Percentiles rank a stretch among this genome's conserved stretches.
Evolutionary conservation across 2,888 invertebrate species (phyloP).

Genomic region (Pandemis cinnamomeana): DNA sequence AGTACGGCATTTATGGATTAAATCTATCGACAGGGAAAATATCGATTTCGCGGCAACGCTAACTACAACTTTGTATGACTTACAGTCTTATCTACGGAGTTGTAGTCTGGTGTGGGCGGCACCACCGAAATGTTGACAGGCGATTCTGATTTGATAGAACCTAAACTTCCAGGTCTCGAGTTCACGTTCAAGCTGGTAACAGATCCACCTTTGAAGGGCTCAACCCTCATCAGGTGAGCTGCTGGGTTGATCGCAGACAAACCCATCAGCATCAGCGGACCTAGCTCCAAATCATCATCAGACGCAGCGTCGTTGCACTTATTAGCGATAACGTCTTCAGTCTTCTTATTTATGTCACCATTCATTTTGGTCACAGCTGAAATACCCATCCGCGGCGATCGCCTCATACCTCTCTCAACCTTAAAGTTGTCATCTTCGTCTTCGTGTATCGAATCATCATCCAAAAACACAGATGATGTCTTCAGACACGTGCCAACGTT

Average conservation of each 20-base stretch:
- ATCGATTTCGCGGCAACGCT: background rate
- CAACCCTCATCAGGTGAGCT: conserved; percentile 84
- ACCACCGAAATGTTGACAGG: conserved; percentile 88
- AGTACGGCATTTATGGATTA: too few relatives aligned
- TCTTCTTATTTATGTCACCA: conserved; percentile 78
- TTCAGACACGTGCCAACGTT: conserved; percentile 74
- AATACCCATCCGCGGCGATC: conserved; percentile 79
- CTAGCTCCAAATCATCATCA: conserved; percentile 86
- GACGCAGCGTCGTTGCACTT: conserved; percentile 67
- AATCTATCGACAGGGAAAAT: too few relatives aligned
- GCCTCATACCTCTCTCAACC: conserved; percentile 73
- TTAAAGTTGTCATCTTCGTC: conserved; percentile 72
- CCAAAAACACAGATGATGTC: conserved; percentile 78
- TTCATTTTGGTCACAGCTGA: conserved; percentile 80
- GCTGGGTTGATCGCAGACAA: conserved; percentile 86
- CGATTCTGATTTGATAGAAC: conserved; percentile 72
- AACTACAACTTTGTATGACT: conserved; percentile 50
- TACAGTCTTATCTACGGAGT: conserved; percentile 76
- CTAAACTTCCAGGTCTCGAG: conserved; percentile 79
- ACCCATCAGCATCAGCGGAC: conserved; percentile 88
- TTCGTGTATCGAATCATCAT: conserved; percentile 74
- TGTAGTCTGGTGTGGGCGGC: conserved; percentile 89
- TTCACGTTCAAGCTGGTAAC: conserved; percentile 59
- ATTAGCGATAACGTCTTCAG: conserved; percentile 73
- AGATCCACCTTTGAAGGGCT: conserved; percentile 80